Evolutionary conservation across 2,888 invertebrate genomes (phyloP), one percentile per base, ranked within the genome.

Genomic region (Chalcosyrphus nemorum): DNA sequence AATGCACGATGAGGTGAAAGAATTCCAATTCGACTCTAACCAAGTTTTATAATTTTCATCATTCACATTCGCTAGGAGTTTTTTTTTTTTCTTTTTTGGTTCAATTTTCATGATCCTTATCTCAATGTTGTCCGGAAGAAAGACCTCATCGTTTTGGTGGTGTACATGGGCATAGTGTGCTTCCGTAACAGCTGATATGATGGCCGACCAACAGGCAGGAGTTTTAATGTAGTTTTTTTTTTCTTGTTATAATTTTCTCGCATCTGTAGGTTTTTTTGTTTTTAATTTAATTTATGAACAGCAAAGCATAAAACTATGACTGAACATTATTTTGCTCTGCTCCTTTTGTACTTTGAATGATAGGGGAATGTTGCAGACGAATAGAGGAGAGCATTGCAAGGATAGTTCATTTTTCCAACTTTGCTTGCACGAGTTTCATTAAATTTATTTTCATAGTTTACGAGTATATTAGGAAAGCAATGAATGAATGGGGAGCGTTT

Each of bases 21-120:
- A 47, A 57, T 57, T 70, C 41, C 61, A 54, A 35, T 45, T 50
- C 54, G 29, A 52, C 13, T 72, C 19, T 24, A 50, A 50, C 41
- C 59, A 47, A 57, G 50, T 72, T 72, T 63, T 59, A 59, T 27
- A 71, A 21, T 71, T 59, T 71, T 41, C 35, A 50, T 45, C 21
- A 43, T 63, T 59, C 50, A 29, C 29, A 52, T 52, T 72, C 54
- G 35, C 24, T 17, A 15, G 32, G 43, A 70, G 35, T 43, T 35
- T 19, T 32, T 11, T 43, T 21, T 19, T 47, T 35, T 24, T 21
- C 17, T 43, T 3, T 21, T 47, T 43, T 3, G 47, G 21, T 63
- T 15, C 7, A 63, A 24, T 35, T 63, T 38, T 70, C 70, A 57
- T 57, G 70, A 70, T 70, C 32, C 45, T 47, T 70, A 45, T 70